phyloP scores from a whole-genome alignment of 2,888 invertebrate species.

The Lycophotia porphyrea region DNA sequence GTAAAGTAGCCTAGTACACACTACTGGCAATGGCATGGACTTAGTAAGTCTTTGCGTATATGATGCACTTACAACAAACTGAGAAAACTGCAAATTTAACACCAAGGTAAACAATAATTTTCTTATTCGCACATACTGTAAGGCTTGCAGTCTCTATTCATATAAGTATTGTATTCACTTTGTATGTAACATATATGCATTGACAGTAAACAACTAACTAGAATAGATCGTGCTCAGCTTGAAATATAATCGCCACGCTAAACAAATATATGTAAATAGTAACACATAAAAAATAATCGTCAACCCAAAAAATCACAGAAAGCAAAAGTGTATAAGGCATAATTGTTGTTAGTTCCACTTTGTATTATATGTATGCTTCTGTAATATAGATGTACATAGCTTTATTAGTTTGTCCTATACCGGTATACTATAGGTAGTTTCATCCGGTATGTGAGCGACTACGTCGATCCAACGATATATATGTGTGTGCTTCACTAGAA shows the following conservation, averaged over 20 bases:
- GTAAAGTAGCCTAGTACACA: slow-evolving; percentile 67
- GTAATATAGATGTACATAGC: slow-evolving; percentile 76
- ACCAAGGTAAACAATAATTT: slow-evolving; percentile 52
- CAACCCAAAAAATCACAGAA: slow-evolving; percentile 45
- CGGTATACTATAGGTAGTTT: slow-evolving; percentile 66
- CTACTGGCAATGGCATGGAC: slow-evolving; percentile 64
- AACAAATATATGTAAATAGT: slow-evolving; percentile 64
- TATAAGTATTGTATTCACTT: slow-evolving; percentile 46
- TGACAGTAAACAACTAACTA: slow-evolving; percentile 62
- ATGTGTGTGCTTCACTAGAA: slow-evolving; percentile 86
- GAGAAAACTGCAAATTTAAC: slow-evolving; percentile 45
- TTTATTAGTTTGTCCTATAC: slow-evolving; percentile 70
- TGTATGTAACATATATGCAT: slow-evolving; percentile 66
- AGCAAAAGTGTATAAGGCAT: slow-evolving; percentile 54
- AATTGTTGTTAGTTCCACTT: slow-evolving; percentile 57
- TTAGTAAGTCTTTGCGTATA: slow-evolving; percentile 62
- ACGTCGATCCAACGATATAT: slow-evolving; percentile 75
- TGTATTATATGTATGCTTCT: slow-evolving; percentile 76
- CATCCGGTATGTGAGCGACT: slow-evolving; percentile 90
- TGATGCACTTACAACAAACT: slow-evolving; percentile 54
- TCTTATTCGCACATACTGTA: slow-evolving; percentile 53
- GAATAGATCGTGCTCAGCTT: slow-evolving; percentile 59
- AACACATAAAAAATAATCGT: slow-evolving; percentile 36
- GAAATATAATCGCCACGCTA: slow-evolving; percentile 59
- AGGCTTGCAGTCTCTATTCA: slow-evolving; percentile 48